A percentile compares a stretch with the other conserved stretches of the same genome.
phyloP scores from a whole-genome alignment of 2,888 invertebrate species.

The Siphlonurus alternatus region DNA sequence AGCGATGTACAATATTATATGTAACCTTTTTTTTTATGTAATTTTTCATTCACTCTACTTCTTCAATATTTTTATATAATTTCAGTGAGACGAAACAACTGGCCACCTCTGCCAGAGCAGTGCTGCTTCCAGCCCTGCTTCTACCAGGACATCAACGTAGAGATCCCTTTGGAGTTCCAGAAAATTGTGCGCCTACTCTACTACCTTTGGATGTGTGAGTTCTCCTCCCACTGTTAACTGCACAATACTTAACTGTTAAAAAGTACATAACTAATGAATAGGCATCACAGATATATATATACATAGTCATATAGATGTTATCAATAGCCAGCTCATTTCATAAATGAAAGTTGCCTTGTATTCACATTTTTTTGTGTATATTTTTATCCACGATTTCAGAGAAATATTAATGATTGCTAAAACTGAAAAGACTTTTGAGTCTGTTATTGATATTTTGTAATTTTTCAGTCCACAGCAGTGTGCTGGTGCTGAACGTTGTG shows the following conservation, averaged over 20 bases:
- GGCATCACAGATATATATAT: too few species aligned
- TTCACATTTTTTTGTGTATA: too few species aligned
- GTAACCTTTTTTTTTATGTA: constrained; percentile 8
- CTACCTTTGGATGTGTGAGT: constrained; percentile 94
- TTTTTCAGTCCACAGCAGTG: constrained; percentile 69
- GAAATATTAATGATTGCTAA: not conserved
- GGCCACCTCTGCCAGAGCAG: constrained; percentile 91
- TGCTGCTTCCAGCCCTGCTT: constrained; percentile 95
- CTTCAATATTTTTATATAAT: constrained; percentile 14
- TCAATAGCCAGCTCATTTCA: too few species aligned
- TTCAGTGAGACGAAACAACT: constrained; percentile 72
- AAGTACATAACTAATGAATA: too few species aligned
- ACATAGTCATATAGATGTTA: too few species aligned
- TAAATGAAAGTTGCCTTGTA: too few species aligned
- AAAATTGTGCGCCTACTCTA: constrained; percentile 87
- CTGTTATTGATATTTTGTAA: not conserved
- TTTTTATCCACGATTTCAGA: too few species aligned
- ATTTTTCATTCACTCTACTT: not conserved
- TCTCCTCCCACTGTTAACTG: too few species aligned
- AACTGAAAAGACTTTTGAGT: too few species aligned
- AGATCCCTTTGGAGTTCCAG: constrained; percentile 96
- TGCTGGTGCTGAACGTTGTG: constrained; percentile 71
- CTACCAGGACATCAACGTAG: constrained; percentile 97
- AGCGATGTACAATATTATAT: not conserved
- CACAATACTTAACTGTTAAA: too few species aligned